Base-by-base conservation (phyloP, 1,140 invertebrate species). In the Pemphigus obesinymphae region DNA sequence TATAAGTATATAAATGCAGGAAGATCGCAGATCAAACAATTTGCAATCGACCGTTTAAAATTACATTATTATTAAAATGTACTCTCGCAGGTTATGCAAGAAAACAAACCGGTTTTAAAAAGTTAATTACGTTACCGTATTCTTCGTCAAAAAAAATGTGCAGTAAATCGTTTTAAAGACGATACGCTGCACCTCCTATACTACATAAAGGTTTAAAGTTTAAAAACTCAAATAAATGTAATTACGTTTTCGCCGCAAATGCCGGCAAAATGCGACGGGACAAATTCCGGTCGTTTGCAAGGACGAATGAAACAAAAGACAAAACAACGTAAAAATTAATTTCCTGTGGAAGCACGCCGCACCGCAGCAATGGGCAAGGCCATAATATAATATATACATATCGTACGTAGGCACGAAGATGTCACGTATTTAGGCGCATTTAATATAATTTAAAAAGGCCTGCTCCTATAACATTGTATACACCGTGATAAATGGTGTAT, bases 81-180 rank as follows among this genome's bases (percentile, higher is more conserved):
- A 26, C 11, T 8, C 4, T 68, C 3, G 37, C 5, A n/a, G 37
- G 26, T 31, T 29, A 61, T 37, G 66, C n/a, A 13, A 68, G 23
- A 43, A 68, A 45, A n/a, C n/a, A n/a, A 70, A 70, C 68, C 40
- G 26, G 68, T 72, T 72, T 70, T 70, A 23, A 70, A 45, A 70
- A 37, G 8, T 43, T n/a, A n/a, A n/a, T n/a, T n/a, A n/a, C 11
- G 11, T 70, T 26, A 40, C n/a, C n/a, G 4, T 6, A 68, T 23
- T 23, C 20, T 23, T 26, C 3, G 15, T 6, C 0, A n/a, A 66
- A 6, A n/a, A 26, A 15, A 43, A 26, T 17, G 23, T n/a, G n/a
- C n/a, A n/a, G 13, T 10, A 23, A 68, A 50, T 1, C 8, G 63
- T 37, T 68, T 68, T 40, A 68, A 45, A 15, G 13, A 45, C 40